These are phyloP conservation scores for Syngnathus typhle DNA, from an alignment of 2,113 vertebrate genomes.

Conservation along the genomic window DNA sequence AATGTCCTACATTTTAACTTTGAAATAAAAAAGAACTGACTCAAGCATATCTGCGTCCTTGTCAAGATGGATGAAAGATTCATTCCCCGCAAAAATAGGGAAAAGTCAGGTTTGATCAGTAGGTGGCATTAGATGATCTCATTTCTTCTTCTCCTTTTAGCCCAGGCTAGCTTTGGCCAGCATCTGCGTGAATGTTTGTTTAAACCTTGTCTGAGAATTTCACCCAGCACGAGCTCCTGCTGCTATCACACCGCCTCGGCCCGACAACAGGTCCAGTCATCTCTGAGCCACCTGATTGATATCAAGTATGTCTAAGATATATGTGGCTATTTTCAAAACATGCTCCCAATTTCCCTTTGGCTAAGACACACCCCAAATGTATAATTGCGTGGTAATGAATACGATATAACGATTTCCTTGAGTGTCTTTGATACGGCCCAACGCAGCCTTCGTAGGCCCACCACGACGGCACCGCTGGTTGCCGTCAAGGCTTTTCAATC, in stretches of 20 bases:
- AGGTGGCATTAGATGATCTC: constrained; percentile 44
- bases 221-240: constrained; percentile 40
- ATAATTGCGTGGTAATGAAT: too few species aligned
- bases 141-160: constrained; percentile 3
- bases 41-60: constrained; percentile 16
- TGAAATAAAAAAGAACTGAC: constrained; percentile 44
- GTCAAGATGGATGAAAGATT: constrained; percentile 24
- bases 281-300: neutral
- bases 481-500: constrained; percentile 22
- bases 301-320: neutral
- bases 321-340: neutral
- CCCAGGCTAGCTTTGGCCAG: constrained; percentile 15
- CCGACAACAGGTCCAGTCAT: neutral
- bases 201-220: constrained; percentile 69
- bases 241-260: constrained; percentile 21
- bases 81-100: neutral
- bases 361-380: neutral
- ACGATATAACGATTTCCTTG: neutral
- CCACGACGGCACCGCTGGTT: neutral
- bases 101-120: constrained; percentile 21
- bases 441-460: neutral
- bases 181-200: constrained; percentile 63
- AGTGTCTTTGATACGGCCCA: neutral
- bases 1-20: constrained; percentile 33
- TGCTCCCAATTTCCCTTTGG: neutral